These are phyloP conservation scores for Andrena trimmerana DNA, from an alignment of 2,888 invertebrate genomes.

Conservation along the genomic window DNA sequence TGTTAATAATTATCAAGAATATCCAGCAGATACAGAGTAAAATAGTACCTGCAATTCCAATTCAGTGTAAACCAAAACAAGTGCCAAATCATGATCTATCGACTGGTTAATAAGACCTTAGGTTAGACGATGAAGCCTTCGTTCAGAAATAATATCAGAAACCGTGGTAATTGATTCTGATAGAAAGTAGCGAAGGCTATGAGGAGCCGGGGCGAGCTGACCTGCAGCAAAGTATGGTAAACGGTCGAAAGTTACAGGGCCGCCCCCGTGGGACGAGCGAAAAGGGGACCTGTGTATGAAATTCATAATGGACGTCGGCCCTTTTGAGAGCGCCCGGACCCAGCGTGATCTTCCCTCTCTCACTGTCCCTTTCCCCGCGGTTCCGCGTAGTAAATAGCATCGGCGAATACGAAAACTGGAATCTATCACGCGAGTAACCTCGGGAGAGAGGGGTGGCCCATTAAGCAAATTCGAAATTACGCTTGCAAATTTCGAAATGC, in stretches of 20 bases:
- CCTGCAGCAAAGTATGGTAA: slow-evolving; percentile 62
- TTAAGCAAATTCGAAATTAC: slow-evolving; percentile 81
- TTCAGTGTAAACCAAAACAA: neutral
- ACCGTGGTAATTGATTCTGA: slow-evolving; percentile 60
- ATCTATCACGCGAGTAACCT: slow-evolving; percentile 74
- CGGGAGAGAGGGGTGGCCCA: slow-evolving; percentile 45
- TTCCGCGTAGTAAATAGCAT: slow-evolving; percentile 33
- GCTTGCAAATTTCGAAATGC: slow-evolving; percentile 82
- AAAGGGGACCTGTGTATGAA: slow-evolving; percentile 72
- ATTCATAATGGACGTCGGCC: slow-evolving; percentile 77
- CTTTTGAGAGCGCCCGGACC: slow-evolving; percentile 65
- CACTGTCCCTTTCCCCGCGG: neutral
- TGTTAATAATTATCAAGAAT: too few relatives aligned
- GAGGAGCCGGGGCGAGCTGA: slow-evolving; percentile 41
- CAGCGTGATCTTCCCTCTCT: slow-evolving; percentile 47
- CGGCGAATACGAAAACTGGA: slow-evolving; percentile 75
- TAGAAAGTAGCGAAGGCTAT: slow-evolving; percentile 53
- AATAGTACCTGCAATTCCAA: neutral
- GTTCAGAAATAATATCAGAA: slow-evolving; percentile 44
- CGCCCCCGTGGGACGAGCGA: slow-evolving; percentile 52
- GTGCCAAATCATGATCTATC: neutral
- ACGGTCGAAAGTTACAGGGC: slow-evolving; percentile 61
- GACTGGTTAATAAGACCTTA: neutral
- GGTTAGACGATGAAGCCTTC: neutral
- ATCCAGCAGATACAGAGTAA: too few relatives aligned